Conservation (phyloP, 2,113 vertebrate genomes). For the Rhynchomys soricoides region DNA sequence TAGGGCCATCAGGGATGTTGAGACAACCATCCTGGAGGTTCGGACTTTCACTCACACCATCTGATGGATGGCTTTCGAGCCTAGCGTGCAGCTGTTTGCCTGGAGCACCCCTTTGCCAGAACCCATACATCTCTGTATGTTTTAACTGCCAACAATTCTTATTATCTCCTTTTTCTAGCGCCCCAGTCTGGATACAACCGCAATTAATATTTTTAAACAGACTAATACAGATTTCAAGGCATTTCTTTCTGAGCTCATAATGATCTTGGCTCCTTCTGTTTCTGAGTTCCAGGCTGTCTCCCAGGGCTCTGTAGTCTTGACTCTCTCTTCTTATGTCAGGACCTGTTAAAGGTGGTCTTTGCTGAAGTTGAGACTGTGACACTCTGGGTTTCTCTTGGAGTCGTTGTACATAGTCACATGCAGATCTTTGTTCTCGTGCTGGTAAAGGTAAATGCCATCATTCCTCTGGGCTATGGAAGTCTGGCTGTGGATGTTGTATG, state of each 20-base stretch:
- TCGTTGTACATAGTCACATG: not conserved
- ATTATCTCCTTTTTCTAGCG: not conserved
- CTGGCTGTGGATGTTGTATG: not conserved
- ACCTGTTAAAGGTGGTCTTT: not conserved
- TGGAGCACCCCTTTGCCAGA: not conserved
- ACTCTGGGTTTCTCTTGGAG: not conserved
- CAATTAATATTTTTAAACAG: not conserved
- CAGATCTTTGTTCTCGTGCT: not conserved
- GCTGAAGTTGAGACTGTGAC: not conserved
- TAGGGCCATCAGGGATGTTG: too few species aligned
- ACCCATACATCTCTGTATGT: not conserved
- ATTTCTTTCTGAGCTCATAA: not conserved
- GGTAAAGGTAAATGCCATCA: not conserved
- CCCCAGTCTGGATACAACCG: not conserved
- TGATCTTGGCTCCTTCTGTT: not conserved
- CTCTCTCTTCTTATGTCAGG: not conserved
- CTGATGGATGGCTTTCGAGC: not conserved
- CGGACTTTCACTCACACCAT: not conserved
- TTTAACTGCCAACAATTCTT: constrained; percentile 27
- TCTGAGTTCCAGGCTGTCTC: not conserved
- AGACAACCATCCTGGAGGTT: not conserved
- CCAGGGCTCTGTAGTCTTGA: not conserved
- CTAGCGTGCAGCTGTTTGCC: not conserved
- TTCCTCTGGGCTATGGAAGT: not conserved
- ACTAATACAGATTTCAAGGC: not conserved